Evolutionary conservation across 1,140 invertebrate genomes (phyloP), one percentile per base, ranked within the genome.

Genomic region (Hylaeus anthracinus): DNA sequence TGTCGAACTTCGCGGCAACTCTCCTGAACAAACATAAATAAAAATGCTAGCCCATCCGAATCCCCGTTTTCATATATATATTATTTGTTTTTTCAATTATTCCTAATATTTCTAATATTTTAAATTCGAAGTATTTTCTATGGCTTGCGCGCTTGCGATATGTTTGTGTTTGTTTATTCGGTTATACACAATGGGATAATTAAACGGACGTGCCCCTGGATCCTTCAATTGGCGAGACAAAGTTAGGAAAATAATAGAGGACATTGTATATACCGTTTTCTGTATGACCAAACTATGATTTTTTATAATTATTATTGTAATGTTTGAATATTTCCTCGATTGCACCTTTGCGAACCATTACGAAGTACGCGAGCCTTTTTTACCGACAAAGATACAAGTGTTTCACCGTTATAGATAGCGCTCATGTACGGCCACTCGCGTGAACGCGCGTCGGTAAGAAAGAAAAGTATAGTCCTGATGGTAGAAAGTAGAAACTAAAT

Each of bases 371-470:
- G n/a, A 37, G 9, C 55, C 71, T n/a, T 9, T 26, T 15, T 81
- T 85, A 86, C 41, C 84, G 61, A 73, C 69, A 8, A 41, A 15
- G 37, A 10, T 26, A 2, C 26, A 26, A 5, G 37, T 58, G 12
- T 8, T 12, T 51, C 26, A 61, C 41, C 5, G 41, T 39, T 6
- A 45, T 79, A 86, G 84, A 86, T 86, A 83, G 78, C 84, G 83
- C 84, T 3, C 4, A 6, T 4, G 53, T 67, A 64, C 83, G 48
- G 26, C 39, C 14, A 4, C 5, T 14, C 12, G 41, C 1, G 39
- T 0, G 12, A 67, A n/a, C 58, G 8, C 37, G 41, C 6, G 79
- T 76, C 72, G 72, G 55, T 84, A 85, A 81, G 45, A 72, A 56
- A 41, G 78, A 2, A 1, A 37, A 14, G 4, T 37, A 26, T 65